These are phyloP conservation scores for Orussus abietinus DNA, from an alignment of 1,140 invertebrate species.

Conservation along the genomic window DNA sequence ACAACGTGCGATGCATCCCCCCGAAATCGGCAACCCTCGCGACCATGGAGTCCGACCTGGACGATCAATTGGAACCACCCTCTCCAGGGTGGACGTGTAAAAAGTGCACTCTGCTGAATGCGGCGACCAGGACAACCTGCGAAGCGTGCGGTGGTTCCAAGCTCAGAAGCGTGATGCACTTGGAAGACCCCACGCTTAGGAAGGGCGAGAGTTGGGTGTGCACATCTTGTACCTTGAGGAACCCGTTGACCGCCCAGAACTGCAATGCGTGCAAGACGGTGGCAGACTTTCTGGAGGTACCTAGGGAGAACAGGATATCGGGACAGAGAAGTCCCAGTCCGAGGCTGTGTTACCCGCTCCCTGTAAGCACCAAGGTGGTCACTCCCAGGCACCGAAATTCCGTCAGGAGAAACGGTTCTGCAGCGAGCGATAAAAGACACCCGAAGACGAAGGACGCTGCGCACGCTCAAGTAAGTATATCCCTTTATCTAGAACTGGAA, in stretches of 20 bases:
- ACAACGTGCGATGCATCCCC: constrained; percentile 52
- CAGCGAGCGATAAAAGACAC: constrained; percentile 35
- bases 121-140: constrained; percentile 64
- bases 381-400: constrained; percentile 49
- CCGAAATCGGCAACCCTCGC: constrained; percentile 53
- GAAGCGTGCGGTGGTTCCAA: constrained; percentile 80
- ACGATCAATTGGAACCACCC: constrained; percentile 38
- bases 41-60: constrained; percentile 41
- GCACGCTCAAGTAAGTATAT: constrained; percentile 31
- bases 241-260: constrained; percentile 64
- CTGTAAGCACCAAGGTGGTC: constrained; percentile 37
- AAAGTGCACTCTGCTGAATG: constrained; percentile 83
- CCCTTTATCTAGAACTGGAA: neutral
- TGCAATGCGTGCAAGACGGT: constrained; percentile 78
- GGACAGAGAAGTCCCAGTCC: constrained; percentile 46
- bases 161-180: constrained; percentile 61
- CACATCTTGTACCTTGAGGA: constrained; percentile 78
- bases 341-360: constrained; percentile 30
- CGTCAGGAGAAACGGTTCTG: constrained; percentile 41
- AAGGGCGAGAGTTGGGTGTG: constrained; percentile 78
- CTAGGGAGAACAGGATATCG: constrained; percentile 31
- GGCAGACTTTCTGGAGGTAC: constrained; percentile 44
- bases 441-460: constrained; percentile 38
- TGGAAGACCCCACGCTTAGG: constrained; percentile 65
- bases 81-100: constrained; percentile 77